Conservation (phyloP, 2,113 vertebrate genomes). For the Oreotrochilus melanogaster region DNA sequence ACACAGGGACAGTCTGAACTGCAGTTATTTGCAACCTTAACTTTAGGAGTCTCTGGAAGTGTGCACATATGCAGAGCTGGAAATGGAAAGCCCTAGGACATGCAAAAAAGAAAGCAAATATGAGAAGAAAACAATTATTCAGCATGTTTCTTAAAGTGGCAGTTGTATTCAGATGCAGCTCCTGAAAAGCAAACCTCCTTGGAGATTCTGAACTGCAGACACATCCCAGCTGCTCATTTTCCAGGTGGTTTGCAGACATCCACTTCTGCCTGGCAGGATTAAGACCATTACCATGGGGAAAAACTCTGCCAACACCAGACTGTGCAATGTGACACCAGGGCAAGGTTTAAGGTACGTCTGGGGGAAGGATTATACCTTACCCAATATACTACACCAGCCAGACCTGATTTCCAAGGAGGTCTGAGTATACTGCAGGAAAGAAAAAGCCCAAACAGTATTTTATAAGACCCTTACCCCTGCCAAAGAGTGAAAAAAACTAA, state of each 20-base stretch:
- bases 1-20: background rate
- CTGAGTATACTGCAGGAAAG: rapidly evolving
- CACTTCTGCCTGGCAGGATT: background rate
- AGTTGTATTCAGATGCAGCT: background rate
- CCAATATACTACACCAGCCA: background rate
- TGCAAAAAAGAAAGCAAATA: background rate
- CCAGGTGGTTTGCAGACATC: background rate
- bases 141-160: background rate
- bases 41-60: background rate
- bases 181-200: background rate
- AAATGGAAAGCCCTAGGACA: background rate
- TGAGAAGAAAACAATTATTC: constrained; percentile 21
- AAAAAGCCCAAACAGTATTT: rapidly evolving
- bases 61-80: background rate
- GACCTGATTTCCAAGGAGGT: background rate
- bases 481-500: background rate
- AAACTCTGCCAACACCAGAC: background rate
- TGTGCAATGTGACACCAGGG: background rate
- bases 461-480: rapidly evolving
- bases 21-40: background rate
- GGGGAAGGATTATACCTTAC: background rate
- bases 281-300: background rate
- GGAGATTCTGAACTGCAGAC: background rate
- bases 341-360: background rate
- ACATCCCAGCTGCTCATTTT: background rate